phyloP scores from a whole-genome alignment of 53 echinoderm and acorn worm genomes.

The Echinometra lucunter region DNA sequence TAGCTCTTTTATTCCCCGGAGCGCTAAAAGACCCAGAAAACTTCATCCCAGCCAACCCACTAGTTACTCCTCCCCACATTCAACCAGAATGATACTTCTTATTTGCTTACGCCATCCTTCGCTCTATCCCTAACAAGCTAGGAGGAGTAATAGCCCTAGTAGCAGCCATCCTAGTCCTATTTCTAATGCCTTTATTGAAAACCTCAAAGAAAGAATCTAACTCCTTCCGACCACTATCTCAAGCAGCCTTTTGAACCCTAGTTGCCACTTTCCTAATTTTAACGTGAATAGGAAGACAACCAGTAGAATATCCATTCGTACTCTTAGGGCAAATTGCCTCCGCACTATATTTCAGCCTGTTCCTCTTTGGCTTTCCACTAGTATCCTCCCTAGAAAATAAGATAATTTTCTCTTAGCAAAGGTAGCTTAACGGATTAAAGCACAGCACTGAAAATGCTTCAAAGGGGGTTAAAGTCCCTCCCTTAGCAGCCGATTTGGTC shows the following conservation, averaged over 20 bases:
- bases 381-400: constrained; percentile 69
- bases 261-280: constrained; percentile 68
- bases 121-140: constrained; percentile 86
- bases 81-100: constrained; percentile 88
- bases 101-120: constrained; percentile 83
- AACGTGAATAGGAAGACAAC: constrained; percentile 85
- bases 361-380: constrained; percentile 66
- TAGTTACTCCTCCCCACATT: constrained; percentile 80
- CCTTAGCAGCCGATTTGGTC: constrained; percentile 83
- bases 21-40: constrained; percentile 83
- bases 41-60: constrained; percentile 77
- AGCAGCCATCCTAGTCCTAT: constrained; percentile 68
- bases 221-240: constrained; percentile 71
- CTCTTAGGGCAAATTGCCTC: constrained; percentile 77
- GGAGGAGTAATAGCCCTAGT: constrained; percentile 83
- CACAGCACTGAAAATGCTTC: constrained; percentile 89
- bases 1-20: constrained; percentile 74
- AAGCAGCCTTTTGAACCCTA: constrained; percentile 71
- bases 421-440: constrained; percentile 86
- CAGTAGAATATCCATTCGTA: constrained; percentile 80
- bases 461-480: constrained; percentile 82
- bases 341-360: constrained; percentile 61
- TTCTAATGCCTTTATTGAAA: constrained; percentile 73
- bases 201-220: constrained; percentile 73
- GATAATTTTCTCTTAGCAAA: constrained; percentile 63